Evolutionary conservation across 2,113 vertebrate species (phyloP).

Genomic region (Willisornis vidua): DNA sequence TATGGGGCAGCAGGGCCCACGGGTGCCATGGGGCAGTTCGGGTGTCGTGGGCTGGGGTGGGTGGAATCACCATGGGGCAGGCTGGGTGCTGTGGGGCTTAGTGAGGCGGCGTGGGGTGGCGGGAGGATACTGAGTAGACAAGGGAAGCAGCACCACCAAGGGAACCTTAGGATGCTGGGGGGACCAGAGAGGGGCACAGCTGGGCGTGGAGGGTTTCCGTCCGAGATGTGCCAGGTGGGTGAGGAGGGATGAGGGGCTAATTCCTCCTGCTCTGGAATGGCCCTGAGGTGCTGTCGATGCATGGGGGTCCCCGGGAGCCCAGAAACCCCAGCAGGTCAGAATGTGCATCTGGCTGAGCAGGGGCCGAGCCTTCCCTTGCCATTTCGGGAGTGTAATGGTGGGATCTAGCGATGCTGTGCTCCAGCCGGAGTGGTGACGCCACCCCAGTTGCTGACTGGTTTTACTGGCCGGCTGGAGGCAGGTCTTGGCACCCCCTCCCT

Average conservation of each 20-base stretch:
- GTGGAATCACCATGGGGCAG: neutral
- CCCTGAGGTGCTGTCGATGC: neutral
- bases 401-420: neutral
- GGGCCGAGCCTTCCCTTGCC: neutral
- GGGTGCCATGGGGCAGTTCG: neutral
- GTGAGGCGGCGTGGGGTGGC: neutral
- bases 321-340: neutral
- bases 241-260: neutral
- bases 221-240: accelerated
- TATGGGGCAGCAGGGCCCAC: neutral
- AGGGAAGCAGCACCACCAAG: neutral
- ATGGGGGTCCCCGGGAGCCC: accelerated
- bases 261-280: neutral
- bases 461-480: neutral
- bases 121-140: accelerated
- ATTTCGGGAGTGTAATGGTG: neutral
- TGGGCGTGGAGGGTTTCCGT: neutral
- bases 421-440: neutral
- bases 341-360: neutral
- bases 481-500: neutral
- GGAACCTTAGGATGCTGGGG: neutral
- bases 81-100: neutral
- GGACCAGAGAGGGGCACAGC: neutral
- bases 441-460: slow-evolving; percentile 4
- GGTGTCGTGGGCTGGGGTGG: neutral